These are phyloP conservation scores for Antidorcas marsupialis DNA, from an alignment of 2,113 vertebrate genomes.

Conservation along the genomic window DNA sequence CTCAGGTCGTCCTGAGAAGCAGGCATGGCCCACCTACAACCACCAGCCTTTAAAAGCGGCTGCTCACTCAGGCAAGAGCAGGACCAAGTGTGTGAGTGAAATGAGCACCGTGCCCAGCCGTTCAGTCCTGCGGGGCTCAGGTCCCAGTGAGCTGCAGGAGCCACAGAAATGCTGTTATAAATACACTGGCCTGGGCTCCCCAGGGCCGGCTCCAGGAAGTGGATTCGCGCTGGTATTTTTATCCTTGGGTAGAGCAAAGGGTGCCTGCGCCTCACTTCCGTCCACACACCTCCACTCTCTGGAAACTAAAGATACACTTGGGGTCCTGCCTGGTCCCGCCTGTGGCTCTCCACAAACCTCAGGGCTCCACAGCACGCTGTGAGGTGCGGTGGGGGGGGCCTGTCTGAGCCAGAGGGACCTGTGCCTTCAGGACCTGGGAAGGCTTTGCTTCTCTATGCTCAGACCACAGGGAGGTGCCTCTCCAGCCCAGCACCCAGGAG, in stretches of 20 bases:
- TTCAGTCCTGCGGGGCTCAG: neutral
- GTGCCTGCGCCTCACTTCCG: neutral
- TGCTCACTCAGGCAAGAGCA: neutral
- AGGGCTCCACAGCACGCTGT: neutral
- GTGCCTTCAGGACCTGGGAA: no score
- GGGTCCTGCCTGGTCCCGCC: neutral
- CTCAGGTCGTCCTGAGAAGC: neutral
- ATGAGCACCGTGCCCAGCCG: no score
- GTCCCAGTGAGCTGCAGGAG: neutral
- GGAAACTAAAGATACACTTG: neutral
- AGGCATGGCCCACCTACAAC: rapidly evolving
- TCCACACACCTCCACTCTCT: neutral
- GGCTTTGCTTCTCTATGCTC: neutral
- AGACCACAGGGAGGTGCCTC: neutral
- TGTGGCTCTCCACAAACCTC: neutral
- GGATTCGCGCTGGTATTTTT: neutral
- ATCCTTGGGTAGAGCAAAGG: neutral
- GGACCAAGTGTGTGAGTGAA: neutral
- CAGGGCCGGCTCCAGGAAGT: neutral
- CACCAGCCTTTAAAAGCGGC: neutral
- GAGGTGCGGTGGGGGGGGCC: rapidly evolving
- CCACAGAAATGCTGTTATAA: neutral
- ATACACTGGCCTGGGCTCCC: neutral
- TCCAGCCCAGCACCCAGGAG: neutral
- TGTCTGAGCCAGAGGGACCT: neutral